Conservation (phyloP, 2,888 invertebrate genomes). For the Diachrysia chrysitis region DNA sequence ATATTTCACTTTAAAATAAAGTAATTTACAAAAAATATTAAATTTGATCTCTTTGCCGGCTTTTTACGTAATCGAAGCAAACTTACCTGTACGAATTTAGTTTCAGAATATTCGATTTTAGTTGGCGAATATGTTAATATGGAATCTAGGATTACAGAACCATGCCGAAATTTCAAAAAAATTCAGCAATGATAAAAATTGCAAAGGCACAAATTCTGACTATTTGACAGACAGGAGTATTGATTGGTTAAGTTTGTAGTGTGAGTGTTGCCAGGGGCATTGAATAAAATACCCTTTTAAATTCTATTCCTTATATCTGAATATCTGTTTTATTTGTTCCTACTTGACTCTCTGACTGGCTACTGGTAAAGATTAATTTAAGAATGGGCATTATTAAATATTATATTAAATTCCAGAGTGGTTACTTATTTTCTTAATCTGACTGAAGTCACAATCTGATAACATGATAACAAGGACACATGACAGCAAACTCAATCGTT, state of each 20-base stretch:
- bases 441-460: no score
- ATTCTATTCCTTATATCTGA: no score
- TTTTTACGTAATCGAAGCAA: constrained; percentile 47
- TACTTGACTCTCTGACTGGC: no score
- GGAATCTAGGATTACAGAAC: neutral
- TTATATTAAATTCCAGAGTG: no score
- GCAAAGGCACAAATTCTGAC: neutral
- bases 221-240: neutral
- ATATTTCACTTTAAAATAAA: neutral
- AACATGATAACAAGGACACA: no score
- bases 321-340: no score
- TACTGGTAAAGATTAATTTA: no score
- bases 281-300: no score
- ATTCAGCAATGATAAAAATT: neutral
- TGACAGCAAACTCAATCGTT: no score
- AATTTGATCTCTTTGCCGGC: constrained; percentile 23
- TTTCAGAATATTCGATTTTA: neutral
- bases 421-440: no score
- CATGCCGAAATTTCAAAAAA: neutral
- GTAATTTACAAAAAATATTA: neutral
- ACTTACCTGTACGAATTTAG: constrained; percentile 32
- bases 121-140: neutral
- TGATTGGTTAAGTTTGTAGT: neutral
- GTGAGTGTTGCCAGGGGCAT: neutral
- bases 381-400: no score